Percentiles rank a stretch among this genome's conserved stretches.
Evolutionary conservation across 2,888 invertebrate genomes (phyloP).

Genomic region (Zygaena filipendulae): DNA sequence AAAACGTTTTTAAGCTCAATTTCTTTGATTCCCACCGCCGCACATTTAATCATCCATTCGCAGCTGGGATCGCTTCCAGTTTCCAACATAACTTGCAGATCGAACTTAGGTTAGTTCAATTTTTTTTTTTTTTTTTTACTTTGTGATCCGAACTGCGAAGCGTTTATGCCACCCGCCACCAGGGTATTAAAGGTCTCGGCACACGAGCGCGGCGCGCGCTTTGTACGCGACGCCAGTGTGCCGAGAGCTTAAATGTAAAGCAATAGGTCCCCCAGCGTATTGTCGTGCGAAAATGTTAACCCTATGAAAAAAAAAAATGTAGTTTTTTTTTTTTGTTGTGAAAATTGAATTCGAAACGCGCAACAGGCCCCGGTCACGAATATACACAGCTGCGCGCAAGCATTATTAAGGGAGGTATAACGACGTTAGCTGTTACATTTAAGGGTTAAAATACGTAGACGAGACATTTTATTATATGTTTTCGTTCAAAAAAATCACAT

Average conservation of each 20-base stretch:
- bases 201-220: slow-evolving; percentile 12
- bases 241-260: no score
- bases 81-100: no score
- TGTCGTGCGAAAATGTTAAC: no score
- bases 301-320: no score
- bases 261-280: no score
- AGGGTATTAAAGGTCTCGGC: no score
- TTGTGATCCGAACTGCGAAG: slow-evolving; percentile 23
- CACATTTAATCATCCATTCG: slow-evolving; percentile 28
- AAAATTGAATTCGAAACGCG: slow-evolving; percentile 38
- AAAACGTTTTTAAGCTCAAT: no score
- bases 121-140: no score
- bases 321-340: slow-evolving; percentile 18
- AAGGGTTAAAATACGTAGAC: slow-evolving; percentile 20
- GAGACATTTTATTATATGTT: slow-evolving; percentile 6
- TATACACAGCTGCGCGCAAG: slow-evolving; percentile 63
- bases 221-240: not conserved
- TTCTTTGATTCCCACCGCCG: no score
- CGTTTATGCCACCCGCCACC: slow-evolving; percentile 51
- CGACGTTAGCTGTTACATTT: slow-evolving; percentile 57
- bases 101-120: no score
- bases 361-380: slow-evolving; percentile 50
- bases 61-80: slow-evolving; percentile 24
- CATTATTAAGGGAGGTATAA: no score
- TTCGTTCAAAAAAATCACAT: slow-evolving; percentile 13